These are phyloP conservation scores for Criorhina ranunculi DNA, from an alignment of 2,888 invertebrate species.

Conservation along the genomic window DNA sequence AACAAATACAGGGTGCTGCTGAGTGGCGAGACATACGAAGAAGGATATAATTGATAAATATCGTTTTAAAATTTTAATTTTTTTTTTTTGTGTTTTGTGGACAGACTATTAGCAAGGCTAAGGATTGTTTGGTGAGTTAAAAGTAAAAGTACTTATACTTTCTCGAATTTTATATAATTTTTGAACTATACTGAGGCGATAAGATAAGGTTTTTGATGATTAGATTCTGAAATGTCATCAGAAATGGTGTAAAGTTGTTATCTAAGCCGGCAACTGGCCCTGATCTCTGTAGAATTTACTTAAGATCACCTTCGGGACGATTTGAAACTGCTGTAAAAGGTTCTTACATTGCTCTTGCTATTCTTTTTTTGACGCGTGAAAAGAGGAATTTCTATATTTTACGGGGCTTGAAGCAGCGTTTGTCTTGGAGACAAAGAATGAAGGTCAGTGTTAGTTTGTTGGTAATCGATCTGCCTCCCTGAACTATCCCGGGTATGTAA, in stretches of 20 bases:
- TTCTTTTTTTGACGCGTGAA: too few species aligned
- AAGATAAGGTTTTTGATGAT: slow-evolving; percentile 4
- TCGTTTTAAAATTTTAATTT: slow-evolving; percentile 7
- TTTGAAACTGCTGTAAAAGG: too few species aligned
- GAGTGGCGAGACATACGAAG: slow-evolving; percentile 45
- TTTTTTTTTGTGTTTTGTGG: slow-evolving; percentile 21
- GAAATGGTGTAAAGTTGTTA: neutral
- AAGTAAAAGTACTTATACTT: neutral
- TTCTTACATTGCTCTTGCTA: too few species aligned
- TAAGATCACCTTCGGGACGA: neutral
- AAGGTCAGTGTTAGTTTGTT: too few species aligned
- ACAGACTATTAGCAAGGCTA: slow-evolving; percentile 51
- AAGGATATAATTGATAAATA: slow-evolving; percentile 5
- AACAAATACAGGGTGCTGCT: slow-evolving; percentile 74
- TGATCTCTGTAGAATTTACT: neutral
- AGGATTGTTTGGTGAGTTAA: slow-evolving; percentile 50
- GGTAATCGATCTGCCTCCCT: too few species aligned
- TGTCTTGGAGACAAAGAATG: too few species aligned
- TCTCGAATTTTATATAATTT: neutral
- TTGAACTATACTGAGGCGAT: neutral
- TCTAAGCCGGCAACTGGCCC: too few species aligned
- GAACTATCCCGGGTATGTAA: too few species aligned
- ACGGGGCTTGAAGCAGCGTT: too few species aligned
- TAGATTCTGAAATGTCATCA: neutral
- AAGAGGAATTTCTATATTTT: too few species aligned